Evolutionary conservation across 1,140 invertebrate species (phyloP).

Genomic region (Bombus polaris): DNA sequence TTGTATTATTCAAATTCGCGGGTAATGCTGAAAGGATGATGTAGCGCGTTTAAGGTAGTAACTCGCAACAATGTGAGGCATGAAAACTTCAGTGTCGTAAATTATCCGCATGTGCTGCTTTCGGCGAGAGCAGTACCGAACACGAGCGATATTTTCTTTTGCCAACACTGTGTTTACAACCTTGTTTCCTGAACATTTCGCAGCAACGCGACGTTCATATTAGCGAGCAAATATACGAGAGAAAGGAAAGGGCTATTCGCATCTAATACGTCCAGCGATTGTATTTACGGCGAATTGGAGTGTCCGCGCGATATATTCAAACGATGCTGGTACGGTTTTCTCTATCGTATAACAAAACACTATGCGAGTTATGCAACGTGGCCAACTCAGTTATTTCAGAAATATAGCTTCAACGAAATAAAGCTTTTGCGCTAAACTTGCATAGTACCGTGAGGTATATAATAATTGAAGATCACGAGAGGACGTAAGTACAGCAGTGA

Average conservation of each 20-base stretch:
- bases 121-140: not conserved
- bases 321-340: not conserved
- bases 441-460: too few species aligned
- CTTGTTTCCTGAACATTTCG: constrained; percentile 15
- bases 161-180: constrained; percentile 25
- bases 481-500: too few species aligned
- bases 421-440: not conserved
- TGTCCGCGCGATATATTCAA: not conserved
- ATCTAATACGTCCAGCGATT: not conserved
- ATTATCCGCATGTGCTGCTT: not conserved
- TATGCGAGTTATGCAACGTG: too few species aligned
- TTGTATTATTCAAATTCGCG: constrained; percentile 19
- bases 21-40: not conserved
- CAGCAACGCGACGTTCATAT: not conserved
- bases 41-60: not conserved
- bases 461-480: too few species aligned
- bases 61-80: constrained; percentile 4
- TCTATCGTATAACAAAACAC: not conserved
- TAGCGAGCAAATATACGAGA: not conserved
- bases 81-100: constrained; percentile 37
- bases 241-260: not conserved
- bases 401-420: not conserved
- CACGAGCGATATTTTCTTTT: constrained; percentile 12
- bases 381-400: not conserved
- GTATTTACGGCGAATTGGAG: not conserved